Evolutionary conservation across 2,113 vertebrate species (phyloP).

Genomic region (Vombatus ursinus): DNA sequence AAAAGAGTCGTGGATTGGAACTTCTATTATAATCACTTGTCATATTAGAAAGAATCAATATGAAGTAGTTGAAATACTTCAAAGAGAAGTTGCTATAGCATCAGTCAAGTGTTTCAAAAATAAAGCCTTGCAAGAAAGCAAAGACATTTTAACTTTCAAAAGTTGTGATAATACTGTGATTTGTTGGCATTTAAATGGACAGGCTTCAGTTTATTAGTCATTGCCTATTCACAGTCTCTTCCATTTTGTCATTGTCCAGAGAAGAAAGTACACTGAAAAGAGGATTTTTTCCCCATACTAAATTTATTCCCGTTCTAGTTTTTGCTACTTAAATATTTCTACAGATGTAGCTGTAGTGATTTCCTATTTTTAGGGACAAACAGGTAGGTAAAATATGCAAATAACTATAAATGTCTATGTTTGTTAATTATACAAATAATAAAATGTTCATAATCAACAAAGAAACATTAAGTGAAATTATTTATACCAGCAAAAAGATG

Average conservation of each 20-base stretch:
- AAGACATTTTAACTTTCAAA: conserved; percentile 41
- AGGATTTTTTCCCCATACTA: conserved; percentile 38
- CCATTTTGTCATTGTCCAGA: conserved; percentile 45
- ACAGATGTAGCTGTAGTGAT: neutral
- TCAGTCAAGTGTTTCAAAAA: conserved; percentile 45
- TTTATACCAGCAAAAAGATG: neutral
- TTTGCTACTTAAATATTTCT: conserved; percentile 46
- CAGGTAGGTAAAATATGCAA: neutral
- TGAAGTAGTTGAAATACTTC: conserved; percentile 34
- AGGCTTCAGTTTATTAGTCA: conserved; percentile 37
- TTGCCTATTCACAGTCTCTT: conserved; percentile 17
- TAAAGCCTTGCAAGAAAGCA: conserved; percentile 28
- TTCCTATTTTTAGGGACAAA: conserved; percentile 10
- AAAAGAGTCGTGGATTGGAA: conserved; percentile 21
- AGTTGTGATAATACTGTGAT: conserved; percentile 12
- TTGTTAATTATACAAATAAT: conserved; percentile 9
- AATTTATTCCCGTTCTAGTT: conserved; percentile 28
- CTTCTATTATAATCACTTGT: conserved; percentile 64
- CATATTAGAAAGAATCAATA: conserved; percentile 64
- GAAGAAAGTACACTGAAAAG: neutral
- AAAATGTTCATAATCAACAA: neutral
- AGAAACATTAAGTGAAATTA: neutral
- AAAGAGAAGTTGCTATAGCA: conserved; percentile 34
- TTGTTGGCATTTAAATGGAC: conserved; percentile 54
- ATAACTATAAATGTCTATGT: conserved; percentile 19